These are phyloP conservation scores for Vanessa cardui DNA, from an alignment of 2,888 invertebrate genomes.

Conservation along the genomic window DNA sequence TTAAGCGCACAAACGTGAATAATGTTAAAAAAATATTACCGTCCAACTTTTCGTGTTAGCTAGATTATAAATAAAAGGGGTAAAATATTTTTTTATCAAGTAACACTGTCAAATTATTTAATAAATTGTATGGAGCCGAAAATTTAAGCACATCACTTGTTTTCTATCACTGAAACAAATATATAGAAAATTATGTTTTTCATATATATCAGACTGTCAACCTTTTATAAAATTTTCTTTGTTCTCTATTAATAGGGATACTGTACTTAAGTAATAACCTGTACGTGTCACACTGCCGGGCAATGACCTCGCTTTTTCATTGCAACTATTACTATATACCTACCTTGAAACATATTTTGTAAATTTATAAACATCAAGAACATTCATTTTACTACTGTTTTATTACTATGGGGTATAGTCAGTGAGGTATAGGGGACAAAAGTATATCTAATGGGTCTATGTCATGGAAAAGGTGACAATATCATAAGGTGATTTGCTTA, in stretches of 20 bases:
- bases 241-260: too few relatives aligned
- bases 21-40: conserved; percentile 18
- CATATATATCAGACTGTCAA: neutral
- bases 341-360: too few relatives aligned
- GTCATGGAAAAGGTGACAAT: too few relatives aligned
- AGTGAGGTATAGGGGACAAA: too few relatives aligned
- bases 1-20: neutral
- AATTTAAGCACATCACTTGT: neutral
- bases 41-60: conserved; percentile 17
- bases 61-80: neutral
- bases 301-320: too few relatives aligned
- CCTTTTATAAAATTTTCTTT: neutral
- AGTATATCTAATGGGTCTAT: too few relatives aligned
- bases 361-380: too few relatives aligned
- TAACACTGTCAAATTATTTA: neutral
- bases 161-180: conserved; percentile 1
- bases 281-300: too few relatives aligned
- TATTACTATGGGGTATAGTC: too few relatives aligned
- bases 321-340: too few relatives aligned
- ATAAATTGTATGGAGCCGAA: conserved; percentile 5
- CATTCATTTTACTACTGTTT: too few relatives aligned
- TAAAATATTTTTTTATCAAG: conserved; percentile 7
- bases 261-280: too few relatives aligned
- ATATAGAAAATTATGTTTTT: neutral
- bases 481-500: neutral